Conservation (phyloP, 2,888 invertebrate species). For the Yponomeuta cagnagella region DNA sequence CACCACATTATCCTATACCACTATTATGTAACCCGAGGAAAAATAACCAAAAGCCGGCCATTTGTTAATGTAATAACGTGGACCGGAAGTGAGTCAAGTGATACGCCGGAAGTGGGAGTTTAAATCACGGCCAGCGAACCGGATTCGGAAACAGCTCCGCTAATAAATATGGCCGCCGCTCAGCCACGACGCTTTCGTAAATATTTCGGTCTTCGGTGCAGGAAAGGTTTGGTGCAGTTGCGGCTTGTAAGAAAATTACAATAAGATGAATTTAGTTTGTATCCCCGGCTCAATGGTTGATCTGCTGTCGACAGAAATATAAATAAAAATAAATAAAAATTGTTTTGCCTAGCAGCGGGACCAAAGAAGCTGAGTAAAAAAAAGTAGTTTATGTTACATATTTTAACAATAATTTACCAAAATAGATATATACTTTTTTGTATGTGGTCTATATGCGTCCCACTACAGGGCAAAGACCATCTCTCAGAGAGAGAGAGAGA, state of each 20-base stretch:
- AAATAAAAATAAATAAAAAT: too few species aligned
- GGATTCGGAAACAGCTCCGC: slow-evolving; percentile 33
- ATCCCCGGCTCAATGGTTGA: too few species aligned
- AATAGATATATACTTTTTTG: too few species aligned
- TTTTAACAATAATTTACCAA: too few species aligned
- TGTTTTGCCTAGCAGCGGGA: too few species aligned
- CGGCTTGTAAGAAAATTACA: neutral
- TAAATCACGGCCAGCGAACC: slow-evolving; percentile 53
- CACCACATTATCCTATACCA: neutral
- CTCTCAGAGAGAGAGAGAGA: too few species aligned
- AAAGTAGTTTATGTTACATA: too few species aligned
- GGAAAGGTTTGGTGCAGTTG: neutral
- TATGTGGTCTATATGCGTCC: too few species aligned
- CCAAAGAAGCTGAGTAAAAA: too few species aligned
- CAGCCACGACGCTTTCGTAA: slow-evolving; percentile 17
- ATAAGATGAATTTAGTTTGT: neutral
- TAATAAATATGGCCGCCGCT: slow-evolving; percentile 57
- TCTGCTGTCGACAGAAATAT: too few species aligned
- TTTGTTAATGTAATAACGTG: slow-evolving; percentile 36
- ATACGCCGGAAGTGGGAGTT: slow-evolving; percentile 48
- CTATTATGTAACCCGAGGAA: neutral
- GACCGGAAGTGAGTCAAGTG: slow-evolving; percentile 42
- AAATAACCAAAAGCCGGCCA: neutral
- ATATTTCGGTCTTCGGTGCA: slow-evolving; percentile 10
- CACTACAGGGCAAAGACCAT: too few species aligned